These are phyloP conservation scores for Clarias fuscus DNA, from an alignment of 2,797 vertebrate genomes.

Conservation along the genomic window DNA sequence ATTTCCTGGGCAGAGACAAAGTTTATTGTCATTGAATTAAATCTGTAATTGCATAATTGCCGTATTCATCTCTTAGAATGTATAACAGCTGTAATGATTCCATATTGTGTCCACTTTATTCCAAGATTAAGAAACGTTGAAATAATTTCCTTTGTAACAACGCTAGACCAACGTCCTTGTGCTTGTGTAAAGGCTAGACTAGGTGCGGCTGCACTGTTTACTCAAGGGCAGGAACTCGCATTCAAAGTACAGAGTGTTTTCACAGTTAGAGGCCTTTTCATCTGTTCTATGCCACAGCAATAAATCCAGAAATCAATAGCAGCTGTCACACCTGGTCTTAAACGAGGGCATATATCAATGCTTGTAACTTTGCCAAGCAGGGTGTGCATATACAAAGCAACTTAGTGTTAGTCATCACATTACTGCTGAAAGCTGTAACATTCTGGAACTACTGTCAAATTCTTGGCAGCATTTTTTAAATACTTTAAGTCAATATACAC, in stretches of 20 bases:
- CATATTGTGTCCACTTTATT: background rate
- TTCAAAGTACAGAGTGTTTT: slow-evolving; percentile 16
- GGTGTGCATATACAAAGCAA: background rate
- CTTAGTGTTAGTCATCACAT: background rate
- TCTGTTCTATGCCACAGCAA: slow-evolving; percentile 1
- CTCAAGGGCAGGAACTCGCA: slow-evolving; percentile 28
- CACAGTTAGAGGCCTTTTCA: slow-evolving; percentile 4
- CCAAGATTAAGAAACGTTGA: background rate
- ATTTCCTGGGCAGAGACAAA: background rate
- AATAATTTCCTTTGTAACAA: background rate
- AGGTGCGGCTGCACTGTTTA: slow-evolving; percentile 44
- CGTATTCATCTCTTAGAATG: background rate
- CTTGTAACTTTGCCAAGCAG: background rate
- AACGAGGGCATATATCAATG: slow-evolving; percentile 4
- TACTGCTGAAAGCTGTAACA: background rate
- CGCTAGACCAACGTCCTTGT: background rate
- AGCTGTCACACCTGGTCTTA: background rate
- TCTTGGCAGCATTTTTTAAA: background rate
- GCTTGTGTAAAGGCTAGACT: slow-evolving; percentile 16
- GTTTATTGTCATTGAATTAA: background rate
- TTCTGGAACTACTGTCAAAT: background rate
- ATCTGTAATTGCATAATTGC: background rate
- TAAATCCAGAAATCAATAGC: slow-evolving; percentile 30
- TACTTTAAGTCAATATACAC: background rate
- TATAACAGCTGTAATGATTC: background rate